Conservation (phyloP, 2,888 invertebrate genomes). For the Boloria euphrosyne region DNA sequence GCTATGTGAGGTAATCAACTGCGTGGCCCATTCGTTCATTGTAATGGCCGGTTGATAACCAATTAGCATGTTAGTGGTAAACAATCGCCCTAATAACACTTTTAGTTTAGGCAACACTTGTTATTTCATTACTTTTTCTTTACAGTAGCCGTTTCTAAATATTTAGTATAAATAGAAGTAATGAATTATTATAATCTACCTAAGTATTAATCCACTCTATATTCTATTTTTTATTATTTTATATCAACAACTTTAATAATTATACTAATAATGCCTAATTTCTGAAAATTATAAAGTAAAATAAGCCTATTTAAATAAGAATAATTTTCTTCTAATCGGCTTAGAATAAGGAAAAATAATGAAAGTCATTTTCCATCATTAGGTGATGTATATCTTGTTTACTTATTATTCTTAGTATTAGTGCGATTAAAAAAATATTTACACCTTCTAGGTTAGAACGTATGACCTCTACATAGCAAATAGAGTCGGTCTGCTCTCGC, state of each 20-base stretch:
- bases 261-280: too few relatives aligned
- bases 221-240: too few relatives aligned
- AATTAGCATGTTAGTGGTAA: constrained; percentile 53
- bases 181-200: too few relatives aligned
- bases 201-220: too few relatives aligned
- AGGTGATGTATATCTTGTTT: neutral
- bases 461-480: too few relatives aligned
- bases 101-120: constrained; percentile 42
- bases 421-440: neutral
- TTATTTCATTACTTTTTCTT: constrained; percentile 8
- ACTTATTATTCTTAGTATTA: neutral
- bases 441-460: too few relatives aligned
- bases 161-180: too few relatives aligned
- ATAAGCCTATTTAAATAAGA: too few relatives aligned
- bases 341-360: neutral
- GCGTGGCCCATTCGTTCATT: constrained; percentile 26
- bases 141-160: neutral
- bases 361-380: neutral
- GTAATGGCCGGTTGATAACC: constrained; percentile 36
- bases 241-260: too few relatives aligned
- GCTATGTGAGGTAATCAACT: constrained; percentile 30
- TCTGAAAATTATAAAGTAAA: too few relatives aligned
- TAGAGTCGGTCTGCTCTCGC: too few relatives aligned
- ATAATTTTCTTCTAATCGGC: too few relatives aligned
- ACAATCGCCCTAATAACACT: constrained; percentile 50